A percentile compares a stretch with the other conserved stretches of the same genome.
phyloP scores from a whole-genome alignment of 2,888 invertebrate genomes.

The Stenchaetothrips biformis region DNA sequence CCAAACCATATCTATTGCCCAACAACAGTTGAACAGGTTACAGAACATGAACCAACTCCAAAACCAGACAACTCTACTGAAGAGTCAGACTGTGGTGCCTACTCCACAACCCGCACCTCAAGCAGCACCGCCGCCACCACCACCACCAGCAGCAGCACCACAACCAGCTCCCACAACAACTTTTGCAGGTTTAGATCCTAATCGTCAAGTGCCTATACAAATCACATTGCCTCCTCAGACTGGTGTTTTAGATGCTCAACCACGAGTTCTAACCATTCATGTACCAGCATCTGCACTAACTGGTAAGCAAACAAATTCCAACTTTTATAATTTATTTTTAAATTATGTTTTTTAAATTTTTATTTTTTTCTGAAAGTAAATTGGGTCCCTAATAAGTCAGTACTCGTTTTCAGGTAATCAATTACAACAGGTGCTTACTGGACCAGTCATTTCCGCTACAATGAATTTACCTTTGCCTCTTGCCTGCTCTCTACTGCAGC shows the following conservation, averaged over 20 bases:
- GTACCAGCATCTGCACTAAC: constrained; percentile 81
- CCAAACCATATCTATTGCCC: constrained; percentile 27
- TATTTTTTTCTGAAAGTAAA: neutral
- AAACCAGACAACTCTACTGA: neutral
- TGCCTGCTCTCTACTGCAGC: constrained; percentile 78
- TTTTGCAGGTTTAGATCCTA: constrained; percentile 31
- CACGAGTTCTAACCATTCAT: constrained; percentile 79
- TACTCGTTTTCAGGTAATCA: constrained; percentile 49
- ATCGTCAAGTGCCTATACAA: constrained; percentile 50
- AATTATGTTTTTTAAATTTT: neutral
- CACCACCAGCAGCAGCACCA: constrained; percentile 30
- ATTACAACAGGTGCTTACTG: constrained; percentile 68
- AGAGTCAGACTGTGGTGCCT: neutral
- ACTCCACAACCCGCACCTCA: constrained; percentile 31
- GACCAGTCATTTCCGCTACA: constrained; percentile 83
- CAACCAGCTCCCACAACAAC: constrained; percentile 33
- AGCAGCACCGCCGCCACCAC: constrained; percentile 35
- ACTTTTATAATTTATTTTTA: neutral
- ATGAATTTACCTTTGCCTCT: constrained; percentile 77
- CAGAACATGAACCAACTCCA: constrained; percentile 34
- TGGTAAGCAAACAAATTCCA: constrained; percentile 48
- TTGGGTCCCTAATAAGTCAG: neutral
- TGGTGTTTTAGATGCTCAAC: constrained; percentile 62
- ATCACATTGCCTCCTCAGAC: constrained; percentile 78
- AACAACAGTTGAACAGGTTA: constrained; percentile 38